phyloP scores from a whole-genome alignment of 2,113 vertebrate species.

The Phocoena sinus region DNA sequence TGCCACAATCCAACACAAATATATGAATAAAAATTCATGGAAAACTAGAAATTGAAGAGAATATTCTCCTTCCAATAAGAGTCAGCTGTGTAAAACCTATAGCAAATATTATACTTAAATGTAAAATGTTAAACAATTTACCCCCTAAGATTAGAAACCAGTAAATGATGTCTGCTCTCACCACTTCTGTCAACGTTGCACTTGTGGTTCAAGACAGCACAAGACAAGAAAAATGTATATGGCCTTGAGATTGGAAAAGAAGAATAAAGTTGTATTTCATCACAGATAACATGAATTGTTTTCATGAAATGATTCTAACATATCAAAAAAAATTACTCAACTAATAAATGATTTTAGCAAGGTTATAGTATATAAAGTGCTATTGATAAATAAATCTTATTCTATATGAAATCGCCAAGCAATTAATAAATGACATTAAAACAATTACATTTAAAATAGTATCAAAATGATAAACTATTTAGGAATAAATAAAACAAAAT shows the following conservation, averaged over 20 bases:
- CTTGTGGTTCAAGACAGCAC: accelerated
- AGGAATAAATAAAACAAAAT: background rate
- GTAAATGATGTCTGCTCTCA: background rate
- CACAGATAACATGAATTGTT: too few relatives aligned
- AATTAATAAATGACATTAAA: background rate
- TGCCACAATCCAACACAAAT: background rate
- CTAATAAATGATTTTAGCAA: background rate
- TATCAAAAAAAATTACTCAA: background rate
- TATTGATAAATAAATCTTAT: background rate
- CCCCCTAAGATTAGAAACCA: background rate
- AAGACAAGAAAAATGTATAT: background rate
- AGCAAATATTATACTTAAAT: background rate
- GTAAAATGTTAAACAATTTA: background rate
- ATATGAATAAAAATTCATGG: background rate
- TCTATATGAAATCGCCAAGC: background rate
- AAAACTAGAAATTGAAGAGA: background rate
- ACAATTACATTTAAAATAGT: background rate
- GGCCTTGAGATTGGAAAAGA: background rate
- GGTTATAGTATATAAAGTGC: background rate
- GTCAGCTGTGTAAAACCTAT: background rate
- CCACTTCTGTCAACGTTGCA: background rate
- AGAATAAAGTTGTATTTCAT: background rate
- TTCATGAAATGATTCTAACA: background rate
- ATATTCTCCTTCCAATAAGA: background rate
- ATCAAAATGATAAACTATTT: background rate